These are phyloP conservation scores for Hemibagrus guttatus DNA, from an alignment of 2,797 vertebrate genomes.

Conservation along the genomic window DNA sequence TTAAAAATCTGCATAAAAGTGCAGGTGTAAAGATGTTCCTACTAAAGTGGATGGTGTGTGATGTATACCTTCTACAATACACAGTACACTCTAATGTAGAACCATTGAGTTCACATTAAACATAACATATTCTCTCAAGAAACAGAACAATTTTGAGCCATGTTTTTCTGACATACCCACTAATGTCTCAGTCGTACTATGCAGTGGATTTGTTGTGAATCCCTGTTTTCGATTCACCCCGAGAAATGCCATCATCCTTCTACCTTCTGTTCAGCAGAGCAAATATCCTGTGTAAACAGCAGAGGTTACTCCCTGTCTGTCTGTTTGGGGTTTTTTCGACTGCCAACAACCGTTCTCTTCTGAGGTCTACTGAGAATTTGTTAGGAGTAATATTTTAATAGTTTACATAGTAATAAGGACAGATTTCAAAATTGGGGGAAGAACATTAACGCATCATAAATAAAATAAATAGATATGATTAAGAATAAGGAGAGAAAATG, in stretches of 20 bases:
- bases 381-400: background rate
- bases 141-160: background rate
- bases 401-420: background rate
- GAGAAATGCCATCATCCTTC: conserved; percentile 18
- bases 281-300: conserved; percentile 50
- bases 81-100: background rate
- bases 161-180: background rate
- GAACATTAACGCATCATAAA: background rate
- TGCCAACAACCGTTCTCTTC: background rate
- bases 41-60: too few relatives aligned
- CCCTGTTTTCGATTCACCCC: conserved; percentile 30
- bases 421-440: background rate
- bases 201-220: conserved; percentile 33
- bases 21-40: too few relatives aligned
- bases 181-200: conserved; percentile 14
- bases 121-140: conserved; percentile 1
- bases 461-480: background rate
- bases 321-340: background rate
- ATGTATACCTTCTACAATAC: too few relatives aligned
- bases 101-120: background rate
- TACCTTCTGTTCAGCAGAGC: conserved; percentile 38
- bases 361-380: background rate
- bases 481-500: background rate
- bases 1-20: too few relatives aligned
- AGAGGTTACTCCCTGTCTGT: conserved; percentile 31